phyloP scores from a whole-genome alignment of 2,113 vertebrate genomes.

The Dromas ardeola region DNA sequence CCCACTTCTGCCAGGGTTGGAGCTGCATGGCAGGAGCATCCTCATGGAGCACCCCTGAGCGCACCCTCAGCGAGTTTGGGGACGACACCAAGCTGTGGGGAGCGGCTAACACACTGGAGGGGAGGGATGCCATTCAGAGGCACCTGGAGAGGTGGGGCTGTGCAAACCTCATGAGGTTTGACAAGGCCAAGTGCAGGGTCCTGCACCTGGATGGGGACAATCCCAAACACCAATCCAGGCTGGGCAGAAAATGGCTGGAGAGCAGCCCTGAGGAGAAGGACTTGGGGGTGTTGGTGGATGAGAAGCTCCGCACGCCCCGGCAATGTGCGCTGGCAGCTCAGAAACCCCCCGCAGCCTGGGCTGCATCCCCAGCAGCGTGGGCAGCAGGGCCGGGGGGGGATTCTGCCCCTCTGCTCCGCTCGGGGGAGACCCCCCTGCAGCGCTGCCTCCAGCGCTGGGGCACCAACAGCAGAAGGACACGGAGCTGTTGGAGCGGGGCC shows the following conservation, averaged over 20 bases:
- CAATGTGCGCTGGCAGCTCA: not conserved
- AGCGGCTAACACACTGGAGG: not conserved
- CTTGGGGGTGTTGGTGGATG: not conserved
- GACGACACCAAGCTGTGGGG: not conserved
- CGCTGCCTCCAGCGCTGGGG: not conserved
- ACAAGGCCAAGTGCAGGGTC: not conserved
- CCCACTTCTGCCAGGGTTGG: accelerated
- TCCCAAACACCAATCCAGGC: not conserved
- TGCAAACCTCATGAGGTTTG: not conserved
- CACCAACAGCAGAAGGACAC: too few species aligned
- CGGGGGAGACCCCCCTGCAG: not conserved
- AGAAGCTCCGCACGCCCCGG: not conserved
- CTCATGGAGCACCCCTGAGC: not conserved
- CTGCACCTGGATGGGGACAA: not conserved
- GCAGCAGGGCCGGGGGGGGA: not conserved
- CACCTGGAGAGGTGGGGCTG: not conserved
- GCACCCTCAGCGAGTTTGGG: not conserved
- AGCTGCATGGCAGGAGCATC: not conserved
- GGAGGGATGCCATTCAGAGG: not conserved
- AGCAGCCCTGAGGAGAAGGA: not conserved
- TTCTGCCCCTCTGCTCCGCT: not conserved
- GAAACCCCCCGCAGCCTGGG: not conserved
- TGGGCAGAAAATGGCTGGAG: not conserved
- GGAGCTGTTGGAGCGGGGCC: too few species aligned
- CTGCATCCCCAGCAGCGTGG: not conserved